These are phyloP conservation scores for Drosophila nigritarsus DNA, from an alignment of 2,888 invertebrate genomes.

Conservation along the genomic window DNA sequence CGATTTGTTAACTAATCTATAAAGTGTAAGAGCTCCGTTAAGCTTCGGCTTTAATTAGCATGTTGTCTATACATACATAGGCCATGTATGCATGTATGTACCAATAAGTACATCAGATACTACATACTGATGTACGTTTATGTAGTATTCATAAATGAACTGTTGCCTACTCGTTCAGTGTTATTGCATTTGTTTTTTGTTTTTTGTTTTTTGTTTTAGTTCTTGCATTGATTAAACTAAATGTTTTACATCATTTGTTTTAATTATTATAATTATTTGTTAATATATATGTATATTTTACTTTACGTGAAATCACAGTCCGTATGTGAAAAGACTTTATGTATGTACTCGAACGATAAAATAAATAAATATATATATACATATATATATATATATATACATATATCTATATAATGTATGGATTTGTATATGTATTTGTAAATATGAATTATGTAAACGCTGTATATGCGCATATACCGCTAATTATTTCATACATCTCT, in stretches of 20 bases:
- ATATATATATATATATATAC: constrained; percentile 23
- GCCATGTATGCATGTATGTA: constrained; percentile 1
- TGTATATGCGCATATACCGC: constrained; percentile 23
- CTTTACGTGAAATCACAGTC: constrained; percentile 85
- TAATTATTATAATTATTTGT: constrained; percentile 32
- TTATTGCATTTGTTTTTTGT: constrained; percentile 1
- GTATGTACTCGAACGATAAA: constrained; percentile 75
- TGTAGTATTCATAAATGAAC: constrained; percentile 18
- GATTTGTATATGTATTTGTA: constrained; percentile 36
- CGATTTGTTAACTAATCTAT: constrained; percentile 30
- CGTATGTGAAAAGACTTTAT: constrained; percentile 85
- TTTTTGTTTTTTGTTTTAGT: neutral
- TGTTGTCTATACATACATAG: neutral
- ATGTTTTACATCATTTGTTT: constrained; percentile 34
- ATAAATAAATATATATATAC: constrained; percentile 36
- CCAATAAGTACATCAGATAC: constrained; percentile 5
- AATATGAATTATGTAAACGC: constrained; percentile 38
- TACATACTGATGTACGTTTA: constrained; percentile 12
- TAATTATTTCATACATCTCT: constrained; percentile 19
- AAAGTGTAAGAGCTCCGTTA: constrained; percentile 40
- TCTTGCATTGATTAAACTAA: constrained; percentile 33
- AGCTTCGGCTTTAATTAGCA: constrained; percentile 13
- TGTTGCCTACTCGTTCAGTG: constrained; percentile 19
- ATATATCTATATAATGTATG: constrained; percentile 19
- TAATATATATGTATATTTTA: constrained; percentile 63